Evolutionary conservation across 2,113 vertebrate genomes (phyloP).

Genomic region (Macrotis lagotis): DNA sequence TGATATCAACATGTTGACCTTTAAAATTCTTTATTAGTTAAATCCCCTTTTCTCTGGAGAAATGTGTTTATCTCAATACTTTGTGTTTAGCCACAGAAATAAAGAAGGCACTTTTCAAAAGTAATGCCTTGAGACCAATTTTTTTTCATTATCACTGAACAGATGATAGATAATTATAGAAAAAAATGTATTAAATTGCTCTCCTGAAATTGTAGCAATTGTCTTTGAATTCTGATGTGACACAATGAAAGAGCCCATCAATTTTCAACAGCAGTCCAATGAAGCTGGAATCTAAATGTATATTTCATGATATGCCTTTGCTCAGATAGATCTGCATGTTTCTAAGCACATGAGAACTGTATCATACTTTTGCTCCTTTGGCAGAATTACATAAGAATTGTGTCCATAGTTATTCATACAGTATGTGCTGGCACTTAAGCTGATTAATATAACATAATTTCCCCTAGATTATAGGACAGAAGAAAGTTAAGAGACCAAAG

Average conservation of each 20-base stretch:
- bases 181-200: conserved; percentile 36
- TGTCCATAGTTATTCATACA: not conserved
- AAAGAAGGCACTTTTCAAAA: conserved; percentile 26
- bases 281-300: conserved; percentile 3
- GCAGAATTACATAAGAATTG: conserved; percentile 4
- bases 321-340: conserved; percentile 25
- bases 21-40: not conserved
- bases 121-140: conserved; percentile 43
- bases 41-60: not conserved
- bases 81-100: conserved; percentile 22
- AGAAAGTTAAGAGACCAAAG: not conserved
- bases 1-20: conserved; percentile 2
- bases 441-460: not conserved
- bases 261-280: conserved; percentile 42
- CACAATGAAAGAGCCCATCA: conserved; percentile 9
- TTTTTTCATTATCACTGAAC: conserved; percentile 19
- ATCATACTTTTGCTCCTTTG: conserved; percentile 18
- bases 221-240: conserved; percentile 14
- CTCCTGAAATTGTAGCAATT: conserved; percentile 38
- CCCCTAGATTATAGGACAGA: not conserved
- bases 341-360: not conserved
- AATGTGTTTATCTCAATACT: conserved; percentile 6
- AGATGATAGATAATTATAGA: not conserved
- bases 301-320: conserved; percentile 27
- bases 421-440: not conserved